Base-by-base conservation (phyloP, 2,113 vertebrate species). In the Ploceus nigricollis region DNA sequence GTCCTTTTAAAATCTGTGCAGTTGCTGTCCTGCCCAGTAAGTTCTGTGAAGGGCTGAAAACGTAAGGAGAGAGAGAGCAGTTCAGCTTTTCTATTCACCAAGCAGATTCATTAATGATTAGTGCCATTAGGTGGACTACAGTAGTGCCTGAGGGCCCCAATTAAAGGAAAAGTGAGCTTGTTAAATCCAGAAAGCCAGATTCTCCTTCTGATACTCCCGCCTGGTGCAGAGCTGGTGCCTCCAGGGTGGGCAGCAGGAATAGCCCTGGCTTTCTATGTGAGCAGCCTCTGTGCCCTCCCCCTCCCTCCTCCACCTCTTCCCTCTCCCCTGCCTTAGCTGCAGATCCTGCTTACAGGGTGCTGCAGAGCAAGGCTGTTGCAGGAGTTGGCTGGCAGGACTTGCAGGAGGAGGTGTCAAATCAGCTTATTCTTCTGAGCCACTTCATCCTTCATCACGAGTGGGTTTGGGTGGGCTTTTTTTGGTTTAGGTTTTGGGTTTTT, bases 51-150 rank as follows among this genome's bases (percentile, higher is more conserved):
- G 25, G 39, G 24, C 47, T 93, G 63, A 60, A 68, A 92, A 23
- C 15, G n/a, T 65, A 60, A 89, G 53, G 25, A 90, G 51, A 60
- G 21, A 78, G 82, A 83, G 44, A 63, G 24, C 44, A 61, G 47
- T 57, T 81, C 64, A 94, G 65, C 40, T 56, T 90, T 88, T 53
- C 64, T 90, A 13, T 75, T 94, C 64, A 87, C 73, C 64, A 83
- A 33, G 60, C 16, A 44, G 72, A 71, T 90, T 93, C 82, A 93
- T 86, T 95, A 90, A 93, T 84, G 94, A 94, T 94, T 82, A 92
- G 80, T 82, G 72, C 77, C 70, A 92, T 96, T 87, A 92, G 76
- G 72, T 75, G 64, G 48, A 61, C 42, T 88, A 88, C 64, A 78
- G 85, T 37, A 83, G 47, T 39, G 88, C 96, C 94, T 42, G 69